Evolutionary conservation across 2,888 invertebrate species (phyloP), one percentile per base, ranked within the genome.

Genomic region (Tachina lurida): DNA sequence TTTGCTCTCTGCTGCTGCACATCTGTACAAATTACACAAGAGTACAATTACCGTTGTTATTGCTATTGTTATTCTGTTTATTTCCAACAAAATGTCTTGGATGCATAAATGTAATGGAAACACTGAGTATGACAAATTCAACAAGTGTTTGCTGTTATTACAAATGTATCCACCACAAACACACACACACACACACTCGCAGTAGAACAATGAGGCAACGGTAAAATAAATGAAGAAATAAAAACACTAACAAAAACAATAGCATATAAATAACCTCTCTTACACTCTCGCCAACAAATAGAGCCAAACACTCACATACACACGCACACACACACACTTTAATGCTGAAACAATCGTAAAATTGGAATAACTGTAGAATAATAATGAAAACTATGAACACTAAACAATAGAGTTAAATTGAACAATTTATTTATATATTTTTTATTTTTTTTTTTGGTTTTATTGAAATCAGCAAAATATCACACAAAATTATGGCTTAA

Each of bases 141-240:
- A 84, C 84, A 84, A 81, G 81, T 84, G 81, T 81, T 84, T 81
- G 73, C 65, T 80, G 84, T 80, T 80, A 80, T 71, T 76, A 56
- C n/a, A 39, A 31, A 75, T 65, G 47, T 52, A 58, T 17, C 45
- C 13, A 15, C 12, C 17, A 52, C 39, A 67, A 0, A 17, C n/a
- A 60, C 0, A 39, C 10, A 39, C 43, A 13, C 31, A 17, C 15
- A 63, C 56, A n/a, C 17, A 41, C 52, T 60, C 43, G 13, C 39
- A 73, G 54, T 10, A 10, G 22, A 62, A 39, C 41, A 62, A 54
- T 43, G 13, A 19, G 9, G 19, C 12, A 45, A 19, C 41, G 47
- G 3, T 3, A 22, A 31, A 22, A 49, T 15, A 52, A 15, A 41
- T 5, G 10, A 31, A 43, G 63, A 22, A 52, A 74, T 41, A 52